Percentiles rank a stretch among this genome's conserved stretches.
Conservation (phyloP, 2,888 invertebrate genomes). For the Odontothrips loti region DNA sequence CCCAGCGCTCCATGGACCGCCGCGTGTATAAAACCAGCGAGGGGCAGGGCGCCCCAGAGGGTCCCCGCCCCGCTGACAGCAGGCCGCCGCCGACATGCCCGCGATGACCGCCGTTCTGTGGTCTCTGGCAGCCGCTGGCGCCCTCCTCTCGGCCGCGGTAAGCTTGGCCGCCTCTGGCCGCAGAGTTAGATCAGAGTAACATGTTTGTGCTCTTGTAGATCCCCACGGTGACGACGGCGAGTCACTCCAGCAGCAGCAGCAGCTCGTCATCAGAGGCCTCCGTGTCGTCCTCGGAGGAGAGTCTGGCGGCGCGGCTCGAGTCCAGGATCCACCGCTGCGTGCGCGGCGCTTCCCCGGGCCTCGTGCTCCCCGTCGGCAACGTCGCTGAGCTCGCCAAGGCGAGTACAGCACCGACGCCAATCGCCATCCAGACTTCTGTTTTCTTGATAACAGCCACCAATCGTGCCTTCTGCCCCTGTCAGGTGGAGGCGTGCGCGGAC, state of each 20-base stretch:
- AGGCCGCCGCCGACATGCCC: not conserved
- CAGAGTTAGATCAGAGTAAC: no score
- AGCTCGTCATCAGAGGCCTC: not conserved
- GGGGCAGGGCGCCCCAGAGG: not conserved
- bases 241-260: not conserved
- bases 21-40: not conserved
- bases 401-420: no score
- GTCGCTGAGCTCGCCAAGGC: not conserved
- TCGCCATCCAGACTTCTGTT: no score
- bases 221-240: not conserved
- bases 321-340: constrained; percentile 9
- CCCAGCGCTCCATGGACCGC: not conserved
- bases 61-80: not conserved
- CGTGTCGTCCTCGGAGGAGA: constrained; percentile 17
- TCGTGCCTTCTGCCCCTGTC: not conserved
- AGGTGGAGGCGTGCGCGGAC: constrained; percentile 14
- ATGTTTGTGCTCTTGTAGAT: no score
- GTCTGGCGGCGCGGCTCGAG: constrained; percentile 4
- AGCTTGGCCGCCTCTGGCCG: no score
- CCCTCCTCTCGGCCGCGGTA: no score
- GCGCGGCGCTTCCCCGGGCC: constrained; percentile 7
- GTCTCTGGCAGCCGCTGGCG: no score
- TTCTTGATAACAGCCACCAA: no score
- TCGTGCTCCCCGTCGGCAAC: constrained; percentile 20
- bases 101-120: not conserved